These are phyloP conservation scores for Sphaerophoria rueppellii DNA, from an alignment of 2,888 invertebrate genomes.

Conservation along the genomic window DNA sequence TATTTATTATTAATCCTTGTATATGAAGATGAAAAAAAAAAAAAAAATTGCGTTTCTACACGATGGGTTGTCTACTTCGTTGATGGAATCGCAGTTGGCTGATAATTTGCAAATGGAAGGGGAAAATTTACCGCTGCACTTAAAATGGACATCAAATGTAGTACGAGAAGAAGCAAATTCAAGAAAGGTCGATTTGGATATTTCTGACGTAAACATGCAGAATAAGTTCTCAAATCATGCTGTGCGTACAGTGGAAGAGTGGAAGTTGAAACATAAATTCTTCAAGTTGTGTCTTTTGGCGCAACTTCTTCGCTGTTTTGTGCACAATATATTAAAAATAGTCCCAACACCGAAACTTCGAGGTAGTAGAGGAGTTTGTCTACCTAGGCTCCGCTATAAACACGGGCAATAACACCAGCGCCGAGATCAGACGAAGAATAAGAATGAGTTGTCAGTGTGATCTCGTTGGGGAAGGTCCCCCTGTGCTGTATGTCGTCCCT, in stretches of 20 bases:
- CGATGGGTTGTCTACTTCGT: constrained; percentile 39
- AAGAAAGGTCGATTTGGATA: constrained; percentile 7
- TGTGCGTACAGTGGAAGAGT: constrained; percentile 6
- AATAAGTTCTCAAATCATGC: neutral
- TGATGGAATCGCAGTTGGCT: constrained; percentile 26
- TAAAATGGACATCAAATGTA: constrained; percentile 19
- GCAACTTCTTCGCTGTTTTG: constrained; percentile 19
- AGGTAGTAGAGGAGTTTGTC: too few relatives aligned
- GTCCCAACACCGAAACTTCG: too few relatives aligned
- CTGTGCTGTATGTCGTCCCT: too few relatives aligned
- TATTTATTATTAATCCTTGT: too few relatives aligned
- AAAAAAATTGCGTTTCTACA: constrained; percentile 29
- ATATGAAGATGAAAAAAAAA: constrained; percentile 11
- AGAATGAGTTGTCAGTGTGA: too few relatives aligned
- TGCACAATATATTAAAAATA: constrained; percentile 31
- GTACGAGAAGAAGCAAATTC: constrained; percentile 15
- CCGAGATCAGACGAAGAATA: too few relatives aligned
- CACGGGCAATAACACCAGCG: too few relatives aligned
- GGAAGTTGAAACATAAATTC: constrained; percentile 32
- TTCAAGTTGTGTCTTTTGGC: constrained; percentile 28
- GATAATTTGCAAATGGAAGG: constrained; percentile 22
- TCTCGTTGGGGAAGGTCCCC: too few relatives aligned
- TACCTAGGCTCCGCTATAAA: too few relatives aligned
- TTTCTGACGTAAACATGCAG: neutral
- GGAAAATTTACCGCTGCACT: constrained; percentile 20